These are phyloP conservation scores for Sander vitreus DNA, from an alignment of 2,113 vertebrate species.

Conservation along the genomic window DNA sequence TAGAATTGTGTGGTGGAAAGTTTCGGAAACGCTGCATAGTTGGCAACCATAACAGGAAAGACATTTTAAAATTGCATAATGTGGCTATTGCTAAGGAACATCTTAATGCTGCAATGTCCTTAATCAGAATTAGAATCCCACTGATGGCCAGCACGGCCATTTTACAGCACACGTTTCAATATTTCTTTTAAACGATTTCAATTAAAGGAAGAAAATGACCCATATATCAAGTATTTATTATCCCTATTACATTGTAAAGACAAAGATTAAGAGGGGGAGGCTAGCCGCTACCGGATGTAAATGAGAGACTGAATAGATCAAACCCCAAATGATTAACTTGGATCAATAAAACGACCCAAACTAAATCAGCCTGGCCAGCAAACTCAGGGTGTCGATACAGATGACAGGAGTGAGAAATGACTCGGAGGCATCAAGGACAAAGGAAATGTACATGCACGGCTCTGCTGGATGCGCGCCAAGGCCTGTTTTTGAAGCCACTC, in stretches of 20 bases:
- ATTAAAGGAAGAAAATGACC: not conserved
- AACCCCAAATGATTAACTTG: constrained; percentile 51
- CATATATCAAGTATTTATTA: not conserved
- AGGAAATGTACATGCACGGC: constrained; percentile 9
- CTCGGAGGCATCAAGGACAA: constrained; percentile 63
- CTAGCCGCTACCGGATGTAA: constrained; percentile 27
- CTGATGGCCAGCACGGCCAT: not conserved
- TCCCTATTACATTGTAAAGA: not conserved
- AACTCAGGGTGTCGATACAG: constrained; percentile 43
- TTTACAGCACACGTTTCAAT: not conserved
- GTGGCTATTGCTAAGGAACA: not conserved
- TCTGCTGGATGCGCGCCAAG: constrained; percentile 41
- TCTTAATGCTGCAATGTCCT: not conserved
- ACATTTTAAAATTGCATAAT: constrained; percentile 6
- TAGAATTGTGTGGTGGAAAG: constrained; percentile 20
- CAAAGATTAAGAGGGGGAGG: not conserved
- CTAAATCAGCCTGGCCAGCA: constrained; percentile 16
- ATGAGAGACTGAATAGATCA: constrained; percentile 42
- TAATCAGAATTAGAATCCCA: not conserved
- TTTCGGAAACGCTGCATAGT: constrained; percentile 31
- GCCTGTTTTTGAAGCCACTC: constrained; percentile 33
- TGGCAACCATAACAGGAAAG: not conserved
- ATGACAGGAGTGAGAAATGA: constrained; percentile 59
- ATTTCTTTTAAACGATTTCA: not conserved
- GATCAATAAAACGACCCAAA: constrained; percentile 61